These are phyloP conservation scores for Lophius americanus DNA, from an alignment of 2,797 vertebrate species.

Conservation along the genomic window DNA sequence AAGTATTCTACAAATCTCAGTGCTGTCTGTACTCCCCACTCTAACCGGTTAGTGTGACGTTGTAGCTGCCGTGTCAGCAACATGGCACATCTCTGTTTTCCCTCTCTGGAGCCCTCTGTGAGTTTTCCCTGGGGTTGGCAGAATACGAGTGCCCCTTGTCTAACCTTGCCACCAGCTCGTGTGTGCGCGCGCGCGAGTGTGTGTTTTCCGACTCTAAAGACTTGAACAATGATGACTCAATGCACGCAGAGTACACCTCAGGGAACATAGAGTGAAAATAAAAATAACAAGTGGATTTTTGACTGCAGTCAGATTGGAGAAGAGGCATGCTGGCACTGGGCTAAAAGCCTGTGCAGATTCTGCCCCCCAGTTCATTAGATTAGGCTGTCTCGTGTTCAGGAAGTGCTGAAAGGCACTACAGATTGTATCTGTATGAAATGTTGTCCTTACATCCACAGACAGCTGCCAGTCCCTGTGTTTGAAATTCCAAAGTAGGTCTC, in stretches of 20 bases:
- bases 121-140: slow-evolving; percentile 83
- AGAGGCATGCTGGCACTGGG: slow-evolving; percentile 67
- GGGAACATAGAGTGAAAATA: slow-evolving; percentile 78
- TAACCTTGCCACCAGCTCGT: slow-evolving; percentile 86
- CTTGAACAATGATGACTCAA: slow-evolving; percentile 85
- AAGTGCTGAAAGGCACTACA: slow-evolving; percentile 85
- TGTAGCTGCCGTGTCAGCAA: slow-evolving; percentile 84
- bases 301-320: slow-evolving; percentile 73
- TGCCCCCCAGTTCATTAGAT: slow-evolving; percentile 79
- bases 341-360: slow-evolving; percentile 81
- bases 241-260: slow-evolving; percentile 76
- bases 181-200: slow-evolving; percentile 52
- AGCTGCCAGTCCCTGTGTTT: slow-evolving; percentile 78
- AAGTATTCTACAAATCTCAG: slow-evolving; percentile 66
- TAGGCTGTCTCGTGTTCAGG: slow-evolving; percentile 83
- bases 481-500: slow-evolving; percentile 83
- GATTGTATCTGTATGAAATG: slow-evolving; percentile 81
- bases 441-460: slow-evolving; percentile 76
- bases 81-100: slow-evolving; percentile 74
- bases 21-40: slow-evolving; percentile 81
- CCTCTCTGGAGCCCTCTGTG: slow-evolving; percentile 74
- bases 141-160: slow-evolving; percentile 80
- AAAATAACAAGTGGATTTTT: slow-evolving; percentile 80
- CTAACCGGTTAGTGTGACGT: slow-evolving; percentile 77
- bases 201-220: slow-evolving; percentile 76